phyloP scores from a whole-genome alignment of 2,888 invertebrate genomes.

The Priocnemis perturbator region DNA sequence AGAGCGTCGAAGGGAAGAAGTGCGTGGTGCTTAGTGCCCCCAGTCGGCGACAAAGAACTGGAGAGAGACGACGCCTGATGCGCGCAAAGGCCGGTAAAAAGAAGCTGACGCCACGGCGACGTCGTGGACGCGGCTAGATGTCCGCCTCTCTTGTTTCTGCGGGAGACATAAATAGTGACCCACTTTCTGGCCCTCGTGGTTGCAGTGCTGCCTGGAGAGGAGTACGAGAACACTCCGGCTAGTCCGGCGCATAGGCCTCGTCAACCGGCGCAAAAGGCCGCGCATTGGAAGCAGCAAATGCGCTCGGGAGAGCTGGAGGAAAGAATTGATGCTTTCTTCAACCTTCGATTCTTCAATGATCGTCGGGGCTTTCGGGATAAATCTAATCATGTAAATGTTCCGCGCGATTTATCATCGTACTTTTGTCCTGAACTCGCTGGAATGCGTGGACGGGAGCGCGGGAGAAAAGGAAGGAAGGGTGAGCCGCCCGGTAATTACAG shows the following conservation, averaged over 20 bases:
- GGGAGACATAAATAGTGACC: conserved; percentile 57
- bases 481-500: not conserved
- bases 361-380: too few species aligned
- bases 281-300: too few species aligned
- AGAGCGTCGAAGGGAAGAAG: too few species aligned
- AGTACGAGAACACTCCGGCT: conserved; percentile 41
- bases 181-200: conserved; percentile 43
- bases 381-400: too few species aligned
- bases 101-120: conserved; percentile 33
- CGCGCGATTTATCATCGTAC: not conserved
- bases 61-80: not conserved
- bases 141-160: conserved; percentile 54
- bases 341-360: too few species aligned
- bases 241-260: conserved; percentile 27
- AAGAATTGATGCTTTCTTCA: not conserved
- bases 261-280: not conserved
- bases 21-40: too few species aligned
- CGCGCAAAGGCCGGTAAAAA: conserved; percentile 22
- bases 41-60: not conserved
- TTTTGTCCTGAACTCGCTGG: not conserved
- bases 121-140: conserved; percentile 34
- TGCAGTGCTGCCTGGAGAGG: conserved; percentile 26
- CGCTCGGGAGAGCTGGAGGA: not conserved
- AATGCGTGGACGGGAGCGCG: not conserved
- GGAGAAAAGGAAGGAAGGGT: conserved; percentile 9